These are phyloP conservation scores for Mechanitis messenoides DNA, from an alignment of 2,888 invertebrate species.

Conservation along the genomic window DNA sequence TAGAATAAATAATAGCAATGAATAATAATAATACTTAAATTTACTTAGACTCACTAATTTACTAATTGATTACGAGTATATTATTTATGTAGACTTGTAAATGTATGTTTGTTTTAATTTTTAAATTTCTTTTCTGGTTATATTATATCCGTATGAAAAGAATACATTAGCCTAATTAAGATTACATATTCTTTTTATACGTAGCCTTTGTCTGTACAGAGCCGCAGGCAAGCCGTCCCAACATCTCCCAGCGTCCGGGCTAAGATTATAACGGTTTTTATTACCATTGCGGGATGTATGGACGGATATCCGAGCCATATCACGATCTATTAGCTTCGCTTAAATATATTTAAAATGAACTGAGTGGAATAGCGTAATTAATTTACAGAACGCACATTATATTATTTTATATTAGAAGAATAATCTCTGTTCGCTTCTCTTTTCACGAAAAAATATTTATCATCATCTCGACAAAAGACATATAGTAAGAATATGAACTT, in stretches of 20 bases:
- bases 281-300: constrained; percentile 19
- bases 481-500: too few species aligned
- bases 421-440: too few species aligned
- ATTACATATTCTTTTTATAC: constrained; percentile 5
- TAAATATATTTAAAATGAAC: constrained; percentile 10
- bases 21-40: neutral
- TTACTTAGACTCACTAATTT: neutral
- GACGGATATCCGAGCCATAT: constrained; percentile 15
- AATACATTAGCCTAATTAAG: too few species aligned
- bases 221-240: constrained; percentile 5
- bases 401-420: too few species aligned
- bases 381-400: neutral
- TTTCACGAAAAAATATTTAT: too few species aligned
- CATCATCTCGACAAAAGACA: too few species aligned
- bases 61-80: too few species aligned
- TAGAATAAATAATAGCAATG: neutral
- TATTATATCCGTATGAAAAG: too few species aligned
- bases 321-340: constrained; percentile 9
- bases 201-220: constrained; percentile 8
- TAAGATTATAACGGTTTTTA: constrained; percentile 28
- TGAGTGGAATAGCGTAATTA: neutral
- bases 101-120: too few species aligned
- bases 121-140: neutral
- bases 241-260: constrained; percentile 21
- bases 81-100: too few species aligned